Evolutionary conservation across 1,140 invertebrate genomes (phyloP), one percentile per base, ranked within the genome.

Genomic region (Solen grandis): DNA sequence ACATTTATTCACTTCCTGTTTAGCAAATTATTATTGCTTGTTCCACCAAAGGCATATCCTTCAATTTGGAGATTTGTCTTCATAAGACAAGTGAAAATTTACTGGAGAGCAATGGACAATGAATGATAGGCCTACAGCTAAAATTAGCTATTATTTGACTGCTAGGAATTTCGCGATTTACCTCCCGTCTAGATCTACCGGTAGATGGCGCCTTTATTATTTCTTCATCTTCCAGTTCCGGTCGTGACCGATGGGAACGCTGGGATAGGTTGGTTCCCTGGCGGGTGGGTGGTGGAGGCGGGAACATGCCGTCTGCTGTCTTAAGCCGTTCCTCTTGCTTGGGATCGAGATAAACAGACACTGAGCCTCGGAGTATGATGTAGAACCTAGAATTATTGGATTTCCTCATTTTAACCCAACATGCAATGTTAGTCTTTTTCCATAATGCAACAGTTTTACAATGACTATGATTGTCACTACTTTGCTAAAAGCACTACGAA

Each of bases 341-440:
- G 2, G 33, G 16, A 29, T 79, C 77, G 38, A 79, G 35, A 50
- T 70, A 79, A n/a, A 79, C 50, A 16, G 77, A 79, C 19, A 72
- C 68, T 25, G 54, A 41, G 19, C 77, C 77, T 41, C 62, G 46
- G 36, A 79, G 27, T 1, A 79, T 79, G 66, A 79, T 79, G 55
- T 62, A 79, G 46, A 79, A 79, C 35, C 77, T 79, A 38, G 25
- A 22, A 41, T n/a, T 0, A 60, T 1, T 22, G 3, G 29, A 60
- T 2, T 3, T 22, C 4, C n/a, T 1, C 29, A 29, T 60, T 22
- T 14, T 22, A 27, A 5, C 27, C 16, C 27, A 0, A 60, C 2
- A 14, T 22, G 14, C 1, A 14, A 22, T 60, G n/a, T 16, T 19
- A 14, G 29, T 25, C 1, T 22, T 29, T 2, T 29, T 60, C 14